Evolutionary conservation across 92 coral and sea anemone species (phyloP), one percentile per base, ranked within the genome.

Genomic region (Porites divaricata): DNA sequence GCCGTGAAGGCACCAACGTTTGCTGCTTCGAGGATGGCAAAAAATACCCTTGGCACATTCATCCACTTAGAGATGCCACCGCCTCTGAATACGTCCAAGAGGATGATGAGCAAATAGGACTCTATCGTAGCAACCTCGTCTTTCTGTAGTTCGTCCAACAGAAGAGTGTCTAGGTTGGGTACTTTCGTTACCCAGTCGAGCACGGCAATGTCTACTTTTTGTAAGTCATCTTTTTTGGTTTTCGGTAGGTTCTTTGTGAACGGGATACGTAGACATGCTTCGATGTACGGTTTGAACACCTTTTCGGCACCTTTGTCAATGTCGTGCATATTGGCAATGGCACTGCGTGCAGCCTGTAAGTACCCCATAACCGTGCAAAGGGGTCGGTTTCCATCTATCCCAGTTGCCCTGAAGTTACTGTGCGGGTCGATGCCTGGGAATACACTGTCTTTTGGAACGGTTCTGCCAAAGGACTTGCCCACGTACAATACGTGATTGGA

Each of bases 301-400:
- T 49, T 54, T 1, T 50, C 63, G 3, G 63, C 41, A 4, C 24
- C 63, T 8, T 48, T 73, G 28, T 51, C 51, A 14, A 54, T 73
- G 61, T 73, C 77, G 59, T 54, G 61, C 77, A 73, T 73, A 19
- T 50, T n/a, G 61, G 77, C 77, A 6, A 73, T 73, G 59, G 77
- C 77, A 8, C 59, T 73, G 62, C 77, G 77, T n/a, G 77, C 77
- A 24, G 63, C 41, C 24, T 73, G 77, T 62, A 54, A 1, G 28
- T 45, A 73, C 6, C 62, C 63, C 15, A 8, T 22, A 15, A 28
- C 41, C 28, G 77, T 50, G 35, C 77, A 73, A 7, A 73, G 63
- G 26, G 77, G 63, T 50, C 62, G 77, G 63, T 73, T 73, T 19
- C 77, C 77, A 1, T n/a, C 26, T 16, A 73, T 73, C 8, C 77